Evolutionary conservation across 23 tunicate genomes (phyloP).

Genomic region (Pegea sp.): DNA sequence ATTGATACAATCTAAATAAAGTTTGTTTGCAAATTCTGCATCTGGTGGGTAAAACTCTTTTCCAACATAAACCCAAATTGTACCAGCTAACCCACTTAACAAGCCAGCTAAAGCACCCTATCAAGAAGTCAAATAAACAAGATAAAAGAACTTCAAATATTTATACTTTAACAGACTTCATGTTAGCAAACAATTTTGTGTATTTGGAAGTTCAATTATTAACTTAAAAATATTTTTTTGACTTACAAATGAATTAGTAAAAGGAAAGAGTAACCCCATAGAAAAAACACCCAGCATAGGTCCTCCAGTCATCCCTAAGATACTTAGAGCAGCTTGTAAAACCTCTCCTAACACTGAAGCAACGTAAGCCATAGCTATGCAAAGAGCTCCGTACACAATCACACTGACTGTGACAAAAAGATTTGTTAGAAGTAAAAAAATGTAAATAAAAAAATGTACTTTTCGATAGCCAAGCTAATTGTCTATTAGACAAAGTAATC

Average conservation of each 20-base stretch:
- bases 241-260: slow-evolving; percentile 63
- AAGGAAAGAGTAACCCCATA: slow-evolving; percentile 51
- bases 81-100: slow-evolving; percentile 11
- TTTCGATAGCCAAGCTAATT: slow-evolving; percentile 39
- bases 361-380: slow-evolving; percentile 71
- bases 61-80: slow-evolving; percentile 42
- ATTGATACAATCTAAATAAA: slow-evolving; percentile 4
- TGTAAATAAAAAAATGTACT: slow-evolving; percentile 5
- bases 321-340: slow-evolving; percentile 62
- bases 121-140: background rate
- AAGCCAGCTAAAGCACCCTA: slow-evolving; percentile 44
- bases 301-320: slow-evolving; percentile 68
- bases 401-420: slow-evolving; percentile 19
- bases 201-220: background rate
- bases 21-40: slow-evolving; percentile 4
- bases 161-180: no score
- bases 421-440: background rate
- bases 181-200: no score
- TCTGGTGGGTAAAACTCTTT: slow-evolving; percentile 36
- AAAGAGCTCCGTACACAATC: slow-evolving; percentile 35
- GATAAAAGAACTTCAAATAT: background rate
- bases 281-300: slow-evolving; percentile 63
- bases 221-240: background rate
- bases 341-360: slow-evolving; percentile 73
- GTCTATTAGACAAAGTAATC: slow-evolving; percentile 11